A percentile compares a stretch with the other conserved stretches of the same genome.
Conservation (phyloP, 2,113 vertebrate species). For the Copsychus sechellarum region DNA sequence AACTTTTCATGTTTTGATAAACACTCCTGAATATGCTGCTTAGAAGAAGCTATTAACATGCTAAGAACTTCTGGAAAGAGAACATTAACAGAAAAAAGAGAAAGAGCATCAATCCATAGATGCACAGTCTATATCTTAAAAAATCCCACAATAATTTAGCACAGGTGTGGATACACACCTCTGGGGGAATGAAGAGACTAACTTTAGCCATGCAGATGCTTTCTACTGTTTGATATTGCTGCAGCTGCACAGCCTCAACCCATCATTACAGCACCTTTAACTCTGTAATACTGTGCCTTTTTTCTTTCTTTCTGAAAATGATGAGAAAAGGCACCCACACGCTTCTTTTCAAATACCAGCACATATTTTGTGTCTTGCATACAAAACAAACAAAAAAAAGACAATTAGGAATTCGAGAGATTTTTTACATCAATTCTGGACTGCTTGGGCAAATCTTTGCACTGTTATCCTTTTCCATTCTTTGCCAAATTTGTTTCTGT, state of each 20-base stretch:
- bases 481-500: not conserved
- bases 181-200: not conserved
- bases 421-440: not conserved
- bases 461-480: not conserved
- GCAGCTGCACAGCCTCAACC: not conserved
- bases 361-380: not conserved
- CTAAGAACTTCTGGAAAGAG: not conserved
- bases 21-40: not conserved
- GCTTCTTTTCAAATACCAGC: not conserved
- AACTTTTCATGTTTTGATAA: not conserved
- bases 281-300: not conserved
- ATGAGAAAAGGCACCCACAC: not conserved
- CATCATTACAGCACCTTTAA: not conserved
- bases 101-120: not conserved
- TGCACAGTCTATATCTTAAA: not conserved
- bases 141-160: rapidly evolving
- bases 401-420: not conserved
- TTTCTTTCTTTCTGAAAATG: not conserved
- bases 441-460: not conserved
- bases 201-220: not conserved
- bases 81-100: not conserved
- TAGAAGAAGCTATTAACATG: not conserved
- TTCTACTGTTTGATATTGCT: not conserved
- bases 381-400: not conserved
- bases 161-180: rapidly evolving